Conservation (phyloP, 2,888 invertebrate species). For the Microctonus brassicae region DNA sequence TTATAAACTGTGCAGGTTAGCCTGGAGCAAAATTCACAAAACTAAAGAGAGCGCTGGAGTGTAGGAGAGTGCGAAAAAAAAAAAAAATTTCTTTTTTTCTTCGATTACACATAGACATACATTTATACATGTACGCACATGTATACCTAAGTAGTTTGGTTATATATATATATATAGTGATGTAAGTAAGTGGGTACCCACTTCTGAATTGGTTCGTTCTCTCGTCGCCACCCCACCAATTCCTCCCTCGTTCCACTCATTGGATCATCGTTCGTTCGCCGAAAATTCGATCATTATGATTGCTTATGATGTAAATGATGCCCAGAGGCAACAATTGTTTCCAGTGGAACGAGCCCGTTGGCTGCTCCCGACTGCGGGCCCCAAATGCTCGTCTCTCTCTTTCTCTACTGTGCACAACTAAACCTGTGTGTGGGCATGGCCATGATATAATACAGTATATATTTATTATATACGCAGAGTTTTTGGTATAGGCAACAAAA, state of each 20-base stretch:
- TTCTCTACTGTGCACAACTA: constrained; percentile 28
- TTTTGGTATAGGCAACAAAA: constrained; percentile 8
- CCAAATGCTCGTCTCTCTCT: constrained; percentile 23
- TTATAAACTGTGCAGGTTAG: constrained; percentile 60
- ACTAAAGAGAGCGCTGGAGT: constrained; percentile 37
- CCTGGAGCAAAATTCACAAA: constrained; percentile 58
- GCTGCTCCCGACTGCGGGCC: constrained; percentile 47
- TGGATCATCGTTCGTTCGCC: constrained; percentile 68
- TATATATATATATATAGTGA: no score
- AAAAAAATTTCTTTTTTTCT: constrained; percentile 19
- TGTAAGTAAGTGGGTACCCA: constrained; percentile 69
- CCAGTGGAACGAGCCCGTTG: constrained; percentile 60
- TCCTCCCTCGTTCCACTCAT: constrained; percentile 67
- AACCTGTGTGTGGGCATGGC: constrained; percentile 19
- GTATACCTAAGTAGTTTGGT: constrained; percentile 41
- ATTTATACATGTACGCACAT: constrained; percentile 40
- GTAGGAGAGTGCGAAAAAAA: constrained; percentile 38
- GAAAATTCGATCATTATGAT: constrained; percentile 70
- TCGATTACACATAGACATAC: neutral
- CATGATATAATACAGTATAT: constrained; percentile 15
- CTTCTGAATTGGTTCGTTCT: constrained; percentile 66
- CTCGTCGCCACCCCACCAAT: no score
- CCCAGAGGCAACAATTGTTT: constrained; percentile 71
- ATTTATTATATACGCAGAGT: constrained; percentile 6
- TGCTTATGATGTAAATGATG: constrained; percentile 75